Percentiles rank a stretch among this genome's conserved stretches.
Conservation (phyloP, 1,140 invertebrate species). For the Lepidurus packardi region DNA sequence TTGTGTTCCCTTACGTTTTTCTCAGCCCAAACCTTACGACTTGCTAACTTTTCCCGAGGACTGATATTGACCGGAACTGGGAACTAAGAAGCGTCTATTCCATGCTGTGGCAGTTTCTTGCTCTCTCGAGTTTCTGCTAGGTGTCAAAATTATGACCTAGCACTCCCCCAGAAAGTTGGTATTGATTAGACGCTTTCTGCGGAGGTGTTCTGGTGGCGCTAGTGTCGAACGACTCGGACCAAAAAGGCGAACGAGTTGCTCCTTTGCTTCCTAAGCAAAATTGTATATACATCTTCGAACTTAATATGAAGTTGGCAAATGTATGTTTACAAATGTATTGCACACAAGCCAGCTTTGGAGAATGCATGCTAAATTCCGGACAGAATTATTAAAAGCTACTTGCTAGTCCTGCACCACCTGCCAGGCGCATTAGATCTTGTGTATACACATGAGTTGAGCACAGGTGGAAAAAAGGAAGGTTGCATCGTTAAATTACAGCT, state of each 20-base stretch:
- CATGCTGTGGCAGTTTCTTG: not conserved
- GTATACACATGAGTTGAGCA: not conserved
- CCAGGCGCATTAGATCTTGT: not conserved
- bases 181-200: not conserved
- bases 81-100: not conserved
- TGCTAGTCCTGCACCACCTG: conserved; percentile 1
- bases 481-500: not conserved
- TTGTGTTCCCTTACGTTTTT: too few relatives aligned
- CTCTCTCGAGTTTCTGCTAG: not conserved
- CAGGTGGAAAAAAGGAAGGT: not conserved
- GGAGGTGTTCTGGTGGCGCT: not conserved
- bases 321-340: not conserved
- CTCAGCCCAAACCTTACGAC: too few relatives aligned
- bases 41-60: too few relatives aligned
- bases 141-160: conserved; percentile 22
- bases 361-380: not conserved
- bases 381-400: not conserved
- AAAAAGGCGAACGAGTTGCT: not conserved
- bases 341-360: not conserved
- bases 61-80: not conserved
- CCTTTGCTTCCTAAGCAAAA: not conserved
- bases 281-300: too few relatives aligned
- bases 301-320: too few relatives aligned
- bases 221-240: not conserved
- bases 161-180: not conserved